A percentile compares a stretch with the other conserved stretches of the same genome.
These are phyloP conservation scores for Rhimphoctona megacephalus DNA, from an alignment of 2,888 invertebrate genomes.

Conservation along the genomic window DNA sequence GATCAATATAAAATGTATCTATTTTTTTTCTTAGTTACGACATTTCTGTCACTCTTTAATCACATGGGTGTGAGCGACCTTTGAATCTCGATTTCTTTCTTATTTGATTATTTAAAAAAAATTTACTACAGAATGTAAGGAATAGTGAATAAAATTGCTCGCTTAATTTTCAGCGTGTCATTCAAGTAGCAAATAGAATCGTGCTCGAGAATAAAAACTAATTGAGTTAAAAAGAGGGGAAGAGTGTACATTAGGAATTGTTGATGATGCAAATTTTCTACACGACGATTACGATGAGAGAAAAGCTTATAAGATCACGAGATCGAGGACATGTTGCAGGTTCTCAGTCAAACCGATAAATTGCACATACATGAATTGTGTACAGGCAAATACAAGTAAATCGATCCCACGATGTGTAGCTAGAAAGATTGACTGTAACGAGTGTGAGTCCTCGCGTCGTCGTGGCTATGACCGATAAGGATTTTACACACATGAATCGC, in stretches of 20 bases:
- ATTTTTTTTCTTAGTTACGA: not conserved
- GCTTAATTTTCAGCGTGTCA: not conserved
- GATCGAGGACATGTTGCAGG: conserved; percentile 59
- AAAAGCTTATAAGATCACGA: conserved; percentile 55
- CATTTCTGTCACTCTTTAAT: not conserved
- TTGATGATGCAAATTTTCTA: conserved; percentile 33
- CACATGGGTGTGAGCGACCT: not conserved
- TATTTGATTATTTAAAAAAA: not conserved
- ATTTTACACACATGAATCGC: conserved; percentile 14
- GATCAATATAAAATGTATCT: not conserved
- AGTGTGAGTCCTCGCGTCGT: conserved; percentile 27
- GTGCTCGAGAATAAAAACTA: not conserved
- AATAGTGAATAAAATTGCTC: not conserved
- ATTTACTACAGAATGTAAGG: not conserved
- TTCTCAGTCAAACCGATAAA: conserved; percentile 48
- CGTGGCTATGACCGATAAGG: conserved; percentile 65
- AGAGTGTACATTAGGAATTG: conserved; percentile 14
- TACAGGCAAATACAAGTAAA: conserved; percentile 5
- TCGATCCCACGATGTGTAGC: conserved; percentile 10
- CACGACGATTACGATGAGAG: conserved; percentile 23
- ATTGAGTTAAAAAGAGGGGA: conserved; percentile 10
- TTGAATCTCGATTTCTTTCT: not conserved
- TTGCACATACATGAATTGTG: conserved; percentile 1
- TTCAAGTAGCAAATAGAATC: not conserved
- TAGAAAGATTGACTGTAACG: conserved; percentile 54